A percentile compares a stretch with the other conserved stretches of the same genome.
Conservation (phyloP, 2,888 invertebrate genomes). For the Chalcis sispes region DNA sequence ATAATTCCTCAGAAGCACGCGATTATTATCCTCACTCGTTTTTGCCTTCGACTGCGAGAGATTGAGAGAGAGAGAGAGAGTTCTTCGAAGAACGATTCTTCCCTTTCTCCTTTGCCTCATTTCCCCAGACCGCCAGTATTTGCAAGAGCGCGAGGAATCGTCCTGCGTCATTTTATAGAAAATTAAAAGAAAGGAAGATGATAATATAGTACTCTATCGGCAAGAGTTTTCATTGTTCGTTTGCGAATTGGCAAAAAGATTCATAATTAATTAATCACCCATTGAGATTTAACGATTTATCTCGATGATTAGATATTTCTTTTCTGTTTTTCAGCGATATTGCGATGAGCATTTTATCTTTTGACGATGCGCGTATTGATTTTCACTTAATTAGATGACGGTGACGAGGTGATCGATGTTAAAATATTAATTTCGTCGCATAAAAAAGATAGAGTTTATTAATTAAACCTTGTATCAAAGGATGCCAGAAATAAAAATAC, state of each 20-base stretch:
- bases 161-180: too few species aligned
- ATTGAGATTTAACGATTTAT: slow-evolving; percentile 27
- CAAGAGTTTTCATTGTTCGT: too few species aligned
- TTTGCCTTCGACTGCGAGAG: too few species aligned
- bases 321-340: neutral
- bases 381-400: slow-evolving; percentile 20
- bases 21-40: slow-evolving; percentile 11
- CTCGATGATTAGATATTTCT: neutral
- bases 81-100: too few species aligned
- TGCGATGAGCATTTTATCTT: neutral
- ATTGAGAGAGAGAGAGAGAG: too few species aligned
- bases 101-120: too few species aligned
- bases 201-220: too few species aligned
- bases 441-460: slow-evolving; percentile 15
- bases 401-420: neutral
- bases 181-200: too few species aligned
- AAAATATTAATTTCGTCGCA: too few species aligned
- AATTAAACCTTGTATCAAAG: slow-evolving; percentile 1
- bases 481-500: slow-evolving; percentile 1
- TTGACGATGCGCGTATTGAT: neutral
- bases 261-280: slow-evolving; percentile 30
- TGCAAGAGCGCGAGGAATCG: too few species aligned
- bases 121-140: too few species aligned
- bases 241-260: neutral
- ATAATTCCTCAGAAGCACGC: slow-evolving; percentile 1